Evolutionary conservation across 1,140 invertebrate genomes (phyloP).

Genomic region (Hyles euphorbiae): DNA sequence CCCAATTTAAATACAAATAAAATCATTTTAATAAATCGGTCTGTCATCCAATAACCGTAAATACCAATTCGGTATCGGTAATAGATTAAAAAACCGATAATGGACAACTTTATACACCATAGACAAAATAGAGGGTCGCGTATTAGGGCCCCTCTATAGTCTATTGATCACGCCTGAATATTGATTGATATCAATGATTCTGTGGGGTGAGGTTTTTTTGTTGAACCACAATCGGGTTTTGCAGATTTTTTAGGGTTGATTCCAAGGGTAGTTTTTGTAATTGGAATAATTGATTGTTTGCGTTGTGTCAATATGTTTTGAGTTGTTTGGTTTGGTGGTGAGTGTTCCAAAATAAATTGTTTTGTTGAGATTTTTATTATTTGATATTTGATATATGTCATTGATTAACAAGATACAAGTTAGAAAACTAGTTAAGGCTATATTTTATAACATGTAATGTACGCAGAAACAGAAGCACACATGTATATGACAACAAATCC

Average conservation of each 20-base stretch:
- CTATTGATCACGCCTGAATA: slow-evolving; percentile 72
- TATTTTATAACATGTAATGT: neutral
- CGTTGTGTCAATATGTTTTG: no score
- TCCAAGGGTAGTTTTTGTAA: slow-evolving; percentile 23
- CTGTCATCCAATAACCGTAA: no score
- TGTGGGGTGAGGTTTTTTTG: slow-evolving; percentile 57
- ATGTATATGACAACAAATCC: neutral
- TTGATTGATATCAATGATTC: slow-evolving; percentile 67
- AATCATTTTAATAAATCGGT: no score
- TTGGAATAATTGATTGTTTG: slow-evolving; percentile 6
- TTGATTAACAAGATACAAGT: no score
- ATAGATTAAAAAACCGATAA: slow-evolving; percentile 44
- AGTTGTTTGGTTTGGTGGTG: no score
- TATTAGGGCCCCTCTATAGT: slow-evolving; percentile 40
- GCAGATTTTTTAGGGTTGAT: slow-evolving; percentile 47
- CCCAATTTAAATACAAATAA: no score
- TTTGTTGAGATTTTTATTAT: no score
- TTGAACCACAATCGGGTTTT: slow-evolving; percentile 63
- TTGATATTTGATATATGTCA: no score
- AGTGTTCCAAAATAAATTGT: no score
- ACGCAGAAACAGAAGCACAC: neutral
- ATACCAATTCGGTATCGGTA: no score
- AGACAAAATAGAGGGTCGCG: slow-evolving; percentile 45
- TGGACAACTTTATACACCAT: slow-evolving; percentile 16
- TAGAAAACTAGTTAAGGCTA: no score